Evolutionary conservation across 1,140 invertebrate genomes (phyloP), one percentile per base, ranked within the genome.

Genomic region (Drosophila carrolli): DNA sequence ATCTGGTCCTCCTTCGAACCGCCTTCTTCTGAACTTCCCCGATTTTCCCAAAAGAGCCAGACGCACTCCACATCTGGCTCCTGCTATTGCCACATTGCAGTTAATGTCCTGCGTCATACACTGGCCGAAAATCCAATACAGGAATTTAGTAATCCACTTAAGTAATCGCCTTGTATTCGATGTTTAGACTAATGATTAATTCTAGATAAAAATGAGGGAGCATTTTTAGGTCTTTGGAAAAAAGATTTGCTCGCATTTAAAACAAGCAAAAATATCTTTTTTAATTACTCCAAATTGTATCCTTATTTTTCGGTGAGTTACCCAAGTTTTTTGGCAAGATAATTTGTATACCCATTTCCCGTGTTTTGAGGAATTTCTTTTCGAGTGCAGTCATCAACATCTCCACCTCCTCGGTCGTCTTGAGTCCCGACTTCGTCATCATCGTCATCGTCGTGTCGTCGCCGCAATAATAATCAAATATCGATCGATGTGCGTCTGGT

Each of bases 401-500:
- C 40, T 46, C 16, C 38, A 16, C 50, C 60, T 66, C 48, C 60
- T 59, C 61, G 74, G 76, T 57, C 81, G 73, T 85, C 81, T 84
- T 85, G 73, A 60, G 62, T 38, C 76, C 53, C 75, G 73, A 53
- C 63, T 58, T 51, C 75, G 56, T 67, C 66, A 48, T 70, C 75
- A 57, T 80, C 59, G 46, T 72, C 57, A 40, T 43, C 56, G 63
- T 53, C 59, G 56, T 72, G 58, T 56, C 72, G 57, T 59, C 74
- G 61, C 78, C 60, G 73, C 75, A 74, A 88, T 86, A 91, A 91
- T 91, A 91, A 91, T 91, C 89, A 90, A 90, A 90, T 91, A 91
- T 91, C 89, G 90, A 91, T 91, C 85, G 73, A 71, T 86, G 75
- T 90, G 90, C 90, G 90, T 91, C 90, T 91, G 90, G 79, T 79